Percentiles rank a stretch among this genome's conserved stretches.
Evolutionary conservation across 2,797 vertebrate genomes (phyloP).

Genomic region (Paguma larvata): DNA sequence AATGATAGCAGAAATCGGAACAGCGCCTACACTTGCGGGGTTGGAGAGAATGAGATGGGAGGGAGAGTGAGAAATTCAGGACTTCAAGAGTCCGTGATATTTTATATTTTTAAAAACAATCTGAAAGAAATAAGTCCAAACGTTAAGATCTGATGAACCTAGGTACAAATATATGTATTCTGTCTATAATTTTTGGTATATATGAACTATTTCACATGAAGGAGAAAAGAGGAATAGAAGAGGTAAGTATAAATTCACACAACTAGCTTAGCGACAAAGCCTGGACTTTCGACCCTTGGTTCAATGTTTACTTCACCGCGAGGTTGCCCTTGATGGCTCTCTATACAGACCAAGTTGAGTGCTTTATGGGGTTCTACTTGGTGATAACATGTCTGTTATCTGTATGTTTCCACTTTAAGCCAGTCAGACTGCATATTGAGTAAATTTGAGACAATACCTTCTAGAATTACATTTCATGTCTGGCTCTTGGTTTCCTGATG

Average conservation of each 20-base stretch:
- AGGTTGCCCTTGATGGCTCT: background rate
- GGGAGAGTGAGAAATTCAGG: background rate
- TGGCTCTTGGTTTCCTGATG: slow-evolving; percentile 65
- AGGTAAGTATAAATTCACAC: background rate
- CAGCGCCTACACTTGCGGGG: background rate
- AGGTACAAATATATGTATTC: background rate
- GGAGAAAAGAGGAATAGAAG: background rate
- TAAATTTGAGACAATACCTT: slow-evolving; percentile 42
- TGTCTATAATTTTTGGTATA: background rate
- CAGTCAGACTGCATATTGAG: slow-evolving; percentile 10
- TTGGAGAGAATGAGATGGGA: background rate
- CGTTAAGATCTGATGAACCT: background rate
- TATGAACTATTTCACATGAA: background rate
- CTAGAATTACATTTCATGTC: slow-evolving; percentile 62
- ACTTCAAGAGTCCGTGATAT: background rate
- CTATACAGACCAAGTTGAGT: background rate
- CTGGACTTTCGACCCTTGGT: background rate
- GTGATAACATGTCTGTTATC: background rate
- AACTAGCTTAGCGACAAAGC: background rate
- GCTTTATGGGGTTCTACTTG: background rate
- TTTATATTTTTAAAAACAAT: background rate
- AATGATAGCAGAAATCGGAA: background rate
- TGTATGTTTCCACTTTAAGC: background rate
- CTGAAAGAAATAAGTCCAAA: background rate
- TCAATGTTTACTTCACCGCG: background rate